phyloP scores from a whole-genome alignment of 2,888 invertebrate species.

The Amphipoea lucens region DNA sequence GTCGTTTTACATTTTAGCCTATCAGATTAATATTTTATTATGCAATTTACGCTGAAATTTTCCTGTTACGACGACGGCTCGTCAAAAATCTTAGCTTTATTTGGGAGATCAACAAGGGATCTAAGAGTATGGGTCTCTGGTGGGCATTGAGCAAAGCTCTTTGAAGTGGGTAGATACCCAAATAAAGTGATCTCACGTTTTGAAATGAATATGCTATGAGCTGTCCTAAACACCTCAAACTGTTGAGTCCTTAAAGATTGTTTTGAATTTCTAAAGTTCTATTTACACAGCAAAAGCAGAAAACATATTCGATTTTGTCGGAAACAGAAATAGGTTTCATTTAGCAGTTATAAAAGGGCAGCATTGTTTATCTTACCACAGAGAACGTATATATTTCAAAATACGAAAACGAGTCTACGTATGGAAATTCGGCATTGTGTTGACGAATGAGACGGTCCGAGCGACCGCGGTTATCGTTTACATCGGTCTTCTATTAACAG shows the following conservation, averaged over 20 bases:
- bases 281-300: not conserved
- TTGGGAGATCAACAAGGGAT: constrained; percentile 50
- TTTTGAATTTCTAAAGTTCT: not conserved
- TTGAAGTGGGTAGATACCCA: constrained; percentile 21
- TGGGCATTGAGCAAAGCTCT: constrained; percentile 30
- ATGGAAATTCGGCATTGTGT: constrained; percentile 55
- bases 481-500: constrained; percentile 85
- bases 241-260: not conserved
- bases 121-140: constrained; percentile 34
- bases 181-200: constrained; percentile 29
- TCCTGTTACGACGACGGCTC: constrained; percentile 47
- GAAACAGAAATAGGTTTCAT: not conserved
- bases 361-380: constrained; percentile 35
- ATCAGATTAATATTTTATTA: constrained; percentile 61
- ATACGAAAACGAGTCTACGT: constrained; percentile 20
- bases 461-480: constrained; percentile 74
- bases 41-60: constrained; percentile 55
- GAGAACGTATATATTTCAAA: constrained; percentile 15
- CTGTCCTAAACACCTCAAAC: not conserved
- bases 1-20: constrained; percentile 32
- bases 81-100: constrained; percentile 48
- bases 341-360: not conserved
- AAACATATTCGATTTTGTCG: not conserved
- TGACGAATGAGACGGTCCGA: constrained; percentile 63
- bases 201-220: not conserved